phyloP scores from a whole-genome alignment of 1,140 invertebrate species.

The Caerostris darwini region DNA sequence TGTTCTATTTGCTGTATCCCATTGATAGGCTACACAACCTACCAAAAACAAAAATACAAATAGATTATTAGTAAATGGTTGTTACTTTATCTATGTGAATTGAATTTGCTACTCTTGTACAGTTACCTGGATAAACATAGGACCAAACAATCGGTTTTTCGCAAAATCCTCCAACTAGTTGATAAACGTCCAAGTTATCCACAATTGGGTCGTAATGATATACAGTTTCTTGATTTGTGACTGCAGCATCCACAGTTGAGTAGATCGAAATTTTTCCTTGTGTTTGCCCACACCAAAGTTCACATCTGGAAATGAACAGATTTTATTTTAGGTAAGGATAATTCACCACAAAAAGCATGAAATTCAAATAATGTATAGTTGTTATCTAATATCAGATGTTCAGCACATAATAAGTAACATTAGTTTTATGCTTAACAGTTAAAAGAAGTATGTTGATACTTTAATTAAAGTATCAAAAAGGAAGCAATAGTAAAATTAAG shows the following conservation, averaged over 20 bases:
- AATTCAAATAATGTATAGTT: no score
- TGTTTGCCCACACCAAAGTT: slow-evolving; percentile 90
- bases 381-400: no score
- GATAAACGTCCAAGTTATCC: slow-evolving; percentile 86
- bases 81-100: background rate
- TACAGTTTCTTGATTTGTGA: slow-evolving; percentile 85
- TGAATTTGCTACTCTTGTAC: background rate
- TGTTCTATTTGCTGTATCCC: slow-evolving; percentile 86
- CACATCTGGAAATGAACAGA: slow-evolving; percentile 81
- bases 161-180: slow-evolving; percentile 83
- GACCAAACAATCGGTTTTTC: slow-evolving; percentile 85
- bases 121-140: slow-evolving; percentile 87
- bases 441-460: no score
- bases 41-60: slow-evolving; percentile 31
- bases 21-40: slow-evolving; percentile 92
- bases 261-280: slow-evolving; percentile 89
- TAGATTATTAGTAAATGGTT: background rate
- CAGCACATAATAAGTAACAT: no score
- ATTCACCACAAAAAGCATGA: no score
- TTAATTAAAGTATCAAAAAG: no score
- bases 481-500: no score
- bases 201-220: slow-evolving; percentile 85
- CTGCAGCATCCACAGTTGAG: slow-evolving; percentile 84
- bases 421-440: no score
- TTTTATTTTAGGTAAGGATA: slow-evolving; percentile 14